Base-by-base conservation (phyloP, 2,888 invertebrate species). In the Caenorhabditis sp. region DNA sequence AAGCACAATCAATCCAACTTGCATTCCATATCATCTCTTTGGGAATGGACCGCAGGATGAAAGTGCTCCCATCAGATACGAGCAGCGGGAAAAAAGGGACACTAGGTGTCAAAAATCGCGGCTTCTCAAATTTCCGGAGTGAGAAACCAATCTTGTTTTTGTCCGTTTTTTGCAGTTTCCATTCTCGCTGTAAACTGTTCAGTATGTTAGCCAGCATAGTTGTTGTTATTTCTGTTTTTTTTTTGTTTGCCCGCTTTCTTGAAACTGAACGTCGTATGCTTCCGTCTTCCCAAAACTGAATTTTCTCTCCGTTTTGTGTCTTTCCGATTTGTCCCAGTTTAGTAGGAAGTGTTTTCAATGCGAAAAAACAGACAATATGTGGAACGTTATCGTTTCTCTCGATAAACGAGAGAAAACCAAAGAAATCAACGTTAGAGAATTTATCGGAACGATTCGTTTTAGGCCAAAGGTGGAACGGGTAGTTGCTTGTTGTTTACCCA, bases 21-120 rank as follows among this genome's bases (percentile, higher is more conserved):
- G 13, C 18, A n/a, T 47, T 47, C 47, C 24, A 62, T 28, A 62
- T 47, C 47, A 26, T 47, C 47, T 47, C 18, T 47, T 20, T 20
- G 40, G 6, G 40, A 13, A 8, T 13, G n/a, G 3, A 9, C 18
- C 47, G 6, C 47, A 18, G 47, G 47, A 47, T n/a, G 47, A 47
- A 47, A 20, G 5, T 5, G 47, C 47, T 20, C 58, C n/a, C 2
- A 47, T 20, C 58, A 47, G 18, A 47, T 18, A 18, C 18, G 47
- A 58, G 32, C 40, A 11, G 40, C 11, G 13, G 40, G 2, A 40
- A 6, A n/a, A n/a, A n/a, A n/a, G n/a, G 40, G 13, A 13, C 68
- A 58, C 65, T 65, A 37, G 40, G 35, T 47, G 26, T 55, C 68
- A 53, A 58, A 69, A 69, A 58, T 69, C 68, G 55, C 68, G 50